These are phyloP conservation scores for Pachycephala philippinensis DNA, from an alignment of 2,113 vertebrate species.

Conservation along the genomic window DNA sequence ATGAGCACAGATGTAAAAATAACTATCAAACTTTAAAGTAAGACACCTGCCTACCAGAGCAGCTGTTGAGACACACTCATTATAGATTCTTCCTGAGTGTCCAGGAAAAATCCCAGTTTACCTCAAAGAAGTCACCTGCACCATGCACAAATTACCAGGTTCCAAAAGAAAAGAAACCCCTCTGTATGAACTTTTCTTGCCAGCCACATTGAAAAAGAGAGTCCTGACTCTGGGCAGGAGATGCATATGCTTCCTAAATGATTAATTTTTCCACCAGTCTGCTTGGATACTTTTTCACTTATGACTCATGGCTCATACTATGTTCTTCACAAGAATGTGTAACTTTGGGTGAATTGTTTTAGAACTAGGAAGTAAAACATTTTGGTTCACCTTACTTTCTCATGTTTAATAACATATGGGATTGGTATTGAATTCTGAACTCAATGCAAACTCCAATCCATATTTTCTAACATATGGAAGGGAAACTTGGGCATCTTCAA, in stretches of 20 bases:
- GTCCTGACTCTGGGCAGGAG: not conserved
- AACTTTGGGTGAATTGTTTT: not conserved
- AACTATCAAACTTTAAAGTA: not conserved
- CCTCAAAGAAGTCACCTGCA: not conserved
- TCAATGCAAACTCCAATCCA: not conserved
- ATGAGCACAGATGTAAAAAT: not conserved
- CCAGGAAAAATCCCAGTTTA: not conserved
- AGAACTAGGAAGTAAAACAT: not conserved
- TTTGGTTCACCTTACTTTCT: not conserved
- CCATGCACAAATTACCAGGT: not conserved
- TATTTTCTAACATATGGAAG: not conserved
- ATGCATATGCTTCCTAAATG: fast-evolving
- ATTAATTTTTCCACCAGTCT: not conserved
- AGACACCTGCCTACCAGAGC: not conserved
- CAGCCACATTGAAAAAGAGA: not conserved
- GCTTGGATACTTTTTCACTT: not conserved
- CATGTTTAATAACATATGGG: not conserved
- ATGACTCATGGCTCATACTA: not conserved
- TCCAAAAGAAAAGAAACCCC: not conserved
- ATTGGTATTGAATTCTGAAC: not conserved
- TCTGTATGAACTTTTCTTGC: not conserved
- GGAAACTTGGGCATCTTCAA: not conserved
- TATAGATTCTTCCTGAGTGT: not conserved
- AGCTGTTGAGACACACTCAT: not conserved
- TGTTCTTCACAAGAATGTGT: not conserved